phyloP scores from a whole-genome alignment of 2,888 invertebrate genomes.

The Melipona beecheii region DNA sequence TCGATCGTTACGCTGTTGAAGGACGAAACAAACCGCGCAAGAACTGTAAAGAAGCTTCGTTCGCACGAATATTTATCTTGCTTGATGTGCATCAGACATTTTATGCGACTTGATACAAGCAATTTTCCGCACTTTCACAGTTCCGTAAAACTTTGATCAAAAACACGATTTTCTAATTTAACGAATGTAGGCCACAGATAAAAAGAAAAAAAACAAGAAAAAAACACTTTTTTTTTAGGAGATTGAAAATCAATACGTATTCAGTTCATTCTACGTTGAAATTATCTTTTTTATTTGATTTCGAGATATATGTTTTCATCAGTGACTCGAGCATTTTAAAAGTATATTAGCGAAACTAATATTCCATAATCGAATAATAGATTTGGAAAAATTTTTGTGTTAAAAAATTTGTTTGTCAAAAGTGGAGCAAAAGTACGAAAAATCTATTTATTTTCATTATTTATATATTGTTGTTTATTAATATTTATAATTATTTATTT shows the following conservation, averaged over 20 bases:
- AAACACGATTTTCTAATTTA: background rate
- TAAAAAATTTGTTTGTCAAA: too few relatives aligned
- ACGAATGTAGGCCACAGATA: background rate
- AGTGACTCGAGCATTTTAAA: background rate
- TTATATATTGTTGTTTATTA: too few relatives aligned
- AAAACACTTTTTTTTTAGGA: background rate
- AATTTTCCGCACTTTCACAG: background rate
- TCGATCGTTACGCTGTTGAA: slow-evolving; percentile 49
- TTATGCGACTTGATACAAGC: background rate
- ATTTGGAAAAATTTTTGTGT: too few relatives aligned
- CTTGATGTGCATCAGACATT: background rate
- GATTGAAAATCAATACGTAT: background rate
- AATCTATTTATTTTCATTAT: too few relatives aligned
- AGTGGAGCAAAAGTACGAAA: too few relatives aligned
- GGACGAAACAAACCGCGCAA: slow-evolving; percentile 55
- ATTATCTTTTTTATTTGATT: background rate
- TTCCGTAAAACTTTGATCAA: background rate
- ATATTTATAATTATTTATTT: too few relatives aligned
- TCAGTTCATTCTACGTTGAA: background rate
- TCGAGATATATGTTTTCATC: background rate
- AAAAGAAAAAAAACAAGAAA: too few relatives aligned
- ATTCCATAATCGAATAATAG: too few relatives aligned
- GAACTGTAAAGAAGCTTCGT: slow-evolving; percentile 31
- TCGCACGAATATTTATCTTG: slow-evolving; percentile 19
- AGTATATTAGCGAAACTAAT: background rate